Evolutionary conservation across 1,140 invertebrate genomes (phyloP).

Genomic region (Trichonephila clavata): DNA sequence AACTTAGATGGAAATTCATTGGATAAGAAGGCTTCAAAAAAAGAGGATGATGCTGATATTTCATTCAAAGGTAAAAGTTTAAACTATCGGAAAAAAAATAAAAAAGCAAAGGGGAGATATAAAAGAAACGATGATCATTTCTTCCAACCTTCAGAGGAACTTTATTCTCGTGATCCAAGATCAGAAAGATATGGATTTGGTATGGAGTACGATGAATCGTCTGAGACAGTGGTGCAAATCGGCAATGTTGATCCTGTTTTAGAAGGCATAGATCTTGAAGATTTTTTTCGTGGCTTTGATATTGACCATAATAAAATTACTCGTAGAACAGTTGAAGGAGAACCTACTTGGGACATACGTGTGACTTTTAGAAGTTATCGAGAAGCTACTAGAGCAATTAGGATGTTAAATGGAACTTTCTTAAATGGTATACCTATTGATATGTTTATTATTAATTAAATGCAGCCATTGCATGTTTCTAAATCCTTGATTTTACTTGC

Average conservation of each 20-base stretch:
- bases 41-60: background rate
- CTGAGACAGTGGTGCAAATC: constrained; percentile 35
- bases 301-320: constrained; percentile 5
- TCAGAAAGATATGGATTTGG: background rate
- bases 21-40: background rate
- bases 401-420: background rate
- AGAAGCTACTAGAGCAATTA: constrained; percentile 52
- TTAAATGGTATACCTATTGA: constrained; percentile 33
- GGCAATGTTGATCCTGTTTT: constrained; percentile 37
- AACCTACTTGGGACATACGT: constrained; percentile 51
- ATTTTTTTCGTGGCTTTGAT: constrained; percentile 40
- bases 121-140: background rate
- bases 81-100: background rate
- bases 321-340: constrained; percentile 2
- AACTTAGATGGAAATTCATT: background rate
- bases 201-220: background rate
- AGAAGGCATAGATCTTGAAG: background rate
- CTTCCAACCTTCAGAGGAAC: background rate
- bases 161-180: background rate
- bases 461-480: background rate
- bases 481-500: too few relatives aligned
- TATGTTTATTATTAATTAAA: constrained; percentile 41
- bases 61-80: background rate
- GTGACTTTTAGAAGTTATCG: constrained; percentile 34
- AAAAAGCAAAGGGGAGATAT: background rate